Conservation (phyloP, 1,140 invertebrate species). For the Dendrolimus kikuchii region DNA sequence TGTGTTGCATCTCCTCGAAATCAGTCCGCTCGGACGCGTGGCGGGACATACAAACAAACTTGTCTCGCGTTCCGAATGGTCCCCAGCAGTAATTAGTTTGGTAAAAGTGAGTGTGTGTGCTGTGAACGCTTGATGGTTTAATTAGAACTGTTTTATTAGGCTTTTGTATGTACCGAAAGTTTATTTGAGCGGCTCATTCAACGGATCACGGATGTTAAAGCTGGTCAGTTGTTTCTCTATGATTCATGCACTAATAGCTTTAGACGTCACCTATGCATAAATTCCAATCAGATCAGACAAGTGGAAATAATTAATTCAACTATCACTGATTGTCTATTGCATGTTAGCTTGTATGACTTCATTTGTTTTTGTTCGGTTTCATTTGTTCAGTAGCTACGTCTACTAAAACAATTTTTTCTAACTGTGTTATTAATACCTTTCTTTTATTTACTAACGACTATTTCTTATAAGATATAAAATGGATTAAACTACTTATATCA, state of each 20-base stretch:
- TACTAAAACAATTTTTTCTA: too few species aligned
- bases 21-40: constrained; percentile 26
- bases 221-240: constrained; percentile 48
- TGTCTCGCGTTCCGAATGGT: constrained; percentile 52
- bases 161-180: constrained; percentile 35
- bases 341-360: too few species aligned
- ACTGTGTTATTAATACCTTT: too few species aligned
- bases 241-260: constrained; percentile 9
- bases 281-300: too few species aligned
- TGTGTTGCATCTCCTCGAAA: constrained; percentile 33
- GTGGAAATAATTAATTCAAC: too few species aligned
- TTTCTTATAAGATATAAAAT: too few species aligned
- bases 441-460: too few species aligned
- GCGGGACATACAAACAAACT: constrained; percentile 51
- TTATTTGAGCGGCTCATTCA: constrained; percentile 23
- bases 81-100: constrained; percentile 53
- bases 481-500: too few species aligned
- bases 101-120: constrained; percentile 67
- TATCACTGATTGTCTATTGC: too few species aligned
- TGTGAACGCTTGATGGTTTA: constrained; percentile 56
- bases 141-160: constrained; percentile 49
- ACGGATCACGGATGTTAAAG: constrained; percentile 52
- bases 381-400: too few species aligned
- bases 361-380: too few species aligned
- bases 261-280: not conserved